A percentile compares a stretch with the other conserved stretches of the same genome.
These are phyloP conservation scores for Dendroctonus ponderosae DNA, from an alignment of 1,140 invertebrate species.

Conservation along the genomic window DNA sequence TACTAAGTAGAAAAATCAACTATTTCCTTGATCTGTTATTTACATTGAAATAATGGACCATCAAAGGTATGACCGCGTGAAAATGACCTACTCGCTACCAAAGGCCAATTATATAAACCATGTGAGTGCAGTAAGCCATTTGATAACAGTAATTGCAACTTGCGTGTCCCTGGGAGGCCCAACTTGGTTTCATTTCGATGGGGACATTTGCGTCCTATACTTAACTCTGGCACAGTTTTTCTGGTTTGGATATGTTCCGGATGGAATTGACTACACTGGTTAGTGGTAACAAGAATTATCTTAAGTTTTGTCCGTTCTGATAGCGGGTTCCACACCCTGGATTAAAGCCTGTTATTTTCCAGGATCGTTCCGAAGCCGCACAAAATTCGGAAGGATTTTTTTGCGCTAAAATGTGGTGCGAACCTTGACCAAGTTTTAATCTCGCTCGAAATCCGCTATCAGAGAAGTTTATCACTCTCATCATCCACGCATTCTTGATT, in stretches of 20 bases:
- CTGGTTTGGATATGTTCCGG: conserved; percentile 46
- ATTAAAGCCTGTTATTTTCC: conserved; percentile 3
- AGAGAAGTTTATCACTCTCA: too few species aligned
- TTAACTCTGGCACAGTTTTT: conserved; percentile 48
- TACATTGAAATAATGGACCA: conserved; percentile 5
- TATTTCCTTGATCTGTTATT: neutral
- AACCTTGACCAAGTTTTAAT: too few species aligned
- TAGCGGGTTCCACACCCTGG: neutral
- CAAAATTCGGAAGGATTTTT: neutral
- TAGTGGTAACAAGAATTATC: conserved; percentile 13
- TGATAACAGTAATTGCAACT: conserved; percentile 47
- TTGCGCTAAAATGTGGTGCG: too few species aligned
- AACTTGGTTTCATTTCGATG: conserved; percentile 47
- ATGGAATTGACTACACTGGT: conserved; percentile 40
- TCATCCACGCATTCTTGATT: too few species aligned
- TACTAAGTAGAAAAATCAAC: neutral
- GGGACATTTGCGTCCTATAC: conserved; percentile 44
- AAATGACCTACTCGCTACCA: too few species aligned
- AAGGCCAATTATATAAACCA: too few species aligned
- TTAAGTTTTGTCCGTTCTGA: neutral
- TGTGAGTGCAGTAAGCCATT: too few species aligned
- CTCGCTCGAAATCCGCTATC: too few species aligned
- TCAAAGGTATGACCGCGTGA: too few species aligned
- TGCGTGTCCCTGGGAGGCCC: conserved; percentile 48
- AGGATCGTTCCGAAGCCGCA: neutral